Evolutionary conservation across 2,888 invertebrate genomes (phyloP), one percentile per base, ranked within the genome.

Genomic region (Hemicrepidius hirtus): DNA sequence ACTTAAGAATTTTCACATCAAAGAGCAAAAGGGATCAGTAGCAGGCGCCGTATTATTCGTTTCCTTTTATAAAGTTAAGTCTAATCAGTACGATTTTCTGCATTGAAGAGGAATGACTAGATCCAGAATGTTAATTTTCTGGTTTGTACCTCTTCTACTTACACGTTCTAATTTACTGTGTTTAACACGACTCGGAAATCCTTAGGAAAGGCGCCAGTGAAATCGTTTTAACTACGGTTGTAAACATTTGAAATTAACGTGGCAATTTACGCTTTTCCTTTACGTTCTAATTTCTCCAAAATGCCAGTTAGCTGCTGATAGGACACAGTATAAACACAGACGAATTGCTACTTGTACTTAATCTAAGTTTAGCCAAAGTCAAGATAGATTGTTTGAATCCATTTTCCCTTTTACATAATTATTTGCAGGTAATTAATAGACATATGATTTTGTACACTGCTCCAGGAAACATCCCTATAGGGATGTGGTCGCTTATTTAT

Each of bases 261-360:
- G 18, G 12, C 9, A 21, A 49, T 21, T 49, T 49, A 20, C 49
- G 21, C 49, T 20, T 49, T 49, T 49, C 49, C 49, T 49, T 49
- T 49, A 12, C 49, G 21, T 49, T 21, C 49, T 49, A 49, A 49
- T 49, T 49, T 49, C 49, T 49, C 49, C 18, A 49, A 49, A 49
- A 21, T 21, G 49, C 49, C 49, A 49, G 49, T 49, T 49, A 21
- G 49, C 12, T 49, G 49, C 20, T 10, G 49, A 49, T 49, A 21
- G 49, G 49, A 49, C 21, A 21, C 49, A n/a, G 21, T 10, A 49
- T 49, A 21, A 21, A 12, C 21, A 21, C 21, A 21, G 49, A 49
- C 21, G 49, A 49, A 49, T n/a, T 21, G 49, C 49, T 49, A 21
- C 49, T 49, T 21, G 21, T 21, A 21, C 21, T 49, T 49, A 49